Base-by-base conservation (phyloP, 2,797 vertebrate genomes). In the Ptychobarbus kaznakovi region DNA sequence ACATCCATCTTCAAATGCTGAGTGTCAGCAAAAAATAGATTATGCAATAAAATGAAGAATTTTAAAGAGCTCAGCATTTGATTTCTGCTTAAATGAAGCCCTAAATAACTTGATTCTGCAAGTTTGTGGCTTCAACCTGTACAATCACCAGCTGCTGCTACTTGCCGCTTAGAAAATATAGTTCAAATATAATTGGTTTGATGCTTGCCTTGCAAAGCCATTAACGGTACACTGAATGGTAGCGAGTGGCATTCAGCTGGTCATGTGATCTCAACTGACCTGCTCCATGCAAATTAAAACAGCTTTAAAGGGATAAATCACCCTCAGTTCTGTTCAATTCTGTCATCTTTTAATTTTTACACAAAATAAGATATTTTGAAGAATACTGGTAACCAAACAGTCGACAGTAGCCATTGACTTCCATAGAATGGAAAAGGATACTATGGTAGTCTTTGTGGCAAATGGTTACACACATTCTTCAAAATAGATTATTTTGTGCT, bases 31-130 rank as follows among this genome's bases (percentile, higher is more conserved):
- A 49, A 80, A 80, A 46, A 16, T 56, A 56, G 38, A 42, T 65
- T 81, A 70, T 81, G 49, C 49, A 81, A 56, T 38, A 46, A 25
- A 66, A 65, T 8, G 13, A 49, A 20, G 22, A 40, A 51, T 75
- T 65, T 75, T 76, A 53, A 76, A 65, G 20, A 65, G 28, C 44
- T 83, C n/a, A 12, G 22, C 28, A 49, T 75, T 75, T 74, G 28
- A 51, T 11, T 82, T n/a, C 8, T 82, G 70, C 25, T 74, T 32
- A 74, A 73, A 51, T 38, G 5, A 82, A 69, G 65, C 81, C 1
- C 38, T 63, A 8, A 11, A 35, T n/a, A 72, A 38, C 38, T 42
- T 9, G 3, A 51, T 51, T 68, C 35, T 18, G 0, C 3, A 66
- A 1, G 16, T 66, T 3, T 65, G 42, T 49, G 18, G 28, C 6